Evolutionary conservation across 2,888 invertebrate species (phyloP).

Genomic region (Torymus auratus): DNA sequence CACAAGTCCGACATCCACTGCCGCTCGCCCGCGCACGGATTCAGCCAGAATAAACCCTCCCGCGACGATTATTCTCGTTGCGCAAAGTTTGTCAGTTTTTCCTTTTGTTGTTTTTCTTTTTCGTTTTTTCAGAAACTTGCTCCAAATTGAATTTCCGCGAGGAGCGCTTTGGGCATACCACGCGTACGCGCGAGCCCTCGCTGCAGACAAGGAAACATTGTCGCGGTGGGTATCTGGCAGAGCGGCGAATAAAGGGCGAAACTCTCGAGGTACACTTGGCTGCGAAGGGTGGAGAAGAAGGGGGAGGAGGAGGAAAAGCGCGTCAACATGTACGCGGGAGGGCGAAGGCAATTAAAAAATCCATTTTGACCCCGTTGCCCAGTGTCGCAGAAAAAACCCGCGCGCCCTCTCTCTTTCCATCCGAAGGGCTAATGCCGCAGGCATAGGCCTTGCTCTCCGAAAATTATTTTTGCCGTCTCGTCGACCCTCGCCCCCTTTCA

Average conservation of each 20-base stretch:
- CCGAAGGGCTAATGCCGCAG: not conserved
- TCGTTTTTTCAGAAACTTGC: not conserved
- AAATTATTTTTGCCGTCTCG: constrained; percentile 5
- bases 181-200: not conserved
- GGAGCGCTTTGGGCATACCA: not conserved
- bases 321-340: constrained; percentile 7
- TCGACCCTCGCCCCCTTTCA: no score
- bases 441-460: not conserved
- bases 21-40: no score
- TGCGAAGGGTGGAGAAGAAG: not conserved
- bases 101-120: no score
- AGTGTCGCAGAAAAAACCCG: constrained; percentile 26
- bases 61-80: no score
- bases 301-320: not conserved
- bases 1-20: not conserved
- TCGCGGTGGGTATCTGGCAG: not conserved
- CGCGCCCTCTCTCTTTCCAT: not conserved
- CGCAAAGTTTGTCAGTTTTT: constrained; percentile 5
- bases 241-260: not conserved
- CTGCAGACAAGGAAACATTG: constrained; percentile 10
- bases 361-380: constrained; percentile 53
- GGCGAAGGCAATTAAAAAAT: constrained; percentile 53
- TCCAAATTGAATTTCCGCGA: constrained; percentile 31
- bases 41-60: no score
- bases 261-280: constrained; percentile 16